Percentiles rank a stretch among this genome's conserved stretches.
Evolutionary conservation across 35 echinoderm and acorn worm genomes (phyloP).

Genomic region (Anneissia japonica): DNA sequence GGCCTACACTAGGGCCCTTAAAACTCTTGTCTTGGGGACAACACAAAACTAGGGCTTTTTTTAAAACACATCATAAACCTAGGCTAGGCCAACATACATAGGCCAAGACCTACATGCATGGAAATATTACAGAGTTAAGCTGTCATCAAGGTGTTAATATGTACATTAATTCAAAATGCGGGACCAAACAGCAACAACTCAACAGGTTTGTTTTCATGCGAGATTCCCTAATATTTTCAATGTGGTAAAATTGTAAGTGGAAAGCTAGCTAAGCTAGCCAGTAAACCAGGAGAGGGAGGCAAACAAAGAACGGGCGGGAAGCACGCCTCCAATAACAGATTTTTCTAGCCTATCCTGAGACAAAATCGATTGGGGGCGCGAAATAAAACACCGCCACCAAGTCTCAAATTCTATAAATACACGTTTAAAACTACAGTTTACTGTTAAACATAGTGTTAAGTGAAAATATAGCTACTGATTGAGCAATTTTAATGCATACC

Average conservation of each 20-base stretch:
- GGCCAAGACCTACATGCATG: too few species aligned
- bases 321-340: not conserved
- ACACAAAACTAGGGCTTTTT: too few species aligned
- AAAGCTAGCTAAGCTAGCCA: not conserved
- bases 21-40: too few species aligned
- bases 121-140: too few species aligned
- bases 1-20: too few species aligned
- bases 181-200: too few species aligned
- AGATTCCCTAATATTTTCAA: too few species aligned
- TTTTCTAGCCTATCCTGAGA: not conserved
- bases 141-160: too few species aligned
- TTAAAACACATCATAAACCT: too few species aligned
- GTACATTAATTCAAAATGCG: too few species aligned
- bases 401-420: not conserved
- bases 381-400: constrained; percentile 1
- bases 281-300: not conserved
- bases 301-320: not conserved
- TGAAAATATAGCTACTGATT: not conserved
- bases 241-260: too few species aligned
- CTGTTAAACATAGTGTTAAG: not conserved
- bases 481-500: not conserved
- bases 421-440: not conserved
- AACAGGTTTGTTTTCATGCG: not conserved
- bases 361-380: not conserved
- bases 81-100: too few species aligned